phyloP scores from a whole-genome alignment of 2,797 vertebrate species.

The Pangasius mekongensis region DNA sequence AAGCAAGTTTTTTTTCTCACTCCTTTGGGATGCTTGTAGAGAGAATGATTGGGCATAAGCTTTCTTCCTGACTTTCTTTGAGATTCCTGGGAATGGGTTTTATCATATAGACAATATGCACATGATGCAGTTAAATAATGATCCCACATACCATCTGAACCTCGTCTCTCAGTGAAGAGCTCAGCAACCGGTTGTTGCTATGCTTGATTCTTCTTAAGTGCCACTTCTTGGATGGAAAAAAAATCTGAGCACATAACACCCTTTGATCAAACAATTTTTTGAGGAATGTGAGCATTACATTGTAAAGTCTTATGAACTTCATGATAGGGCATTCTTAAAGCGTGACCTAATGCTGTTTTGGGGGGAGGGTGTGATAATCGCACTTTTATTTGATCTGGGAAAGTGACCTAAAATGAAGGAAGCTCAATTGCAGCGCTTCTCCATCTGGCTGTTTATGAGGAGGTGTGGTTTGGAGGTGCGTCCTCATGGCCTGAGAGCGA shows the following conservation, averaged over 20 bases:
- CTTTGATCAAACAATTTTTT: slow-evolving; percentile 23
- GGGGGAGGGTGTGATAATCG: not conserved
- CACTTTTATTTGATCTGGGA: slow-evolving; percentile 40
- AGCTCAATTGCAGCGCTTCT: slow-evolving; percentile 16
- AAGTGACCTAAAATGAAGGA: slow-evolving; percentile 35
- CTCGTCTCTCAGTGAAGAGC: slow-evolving; percentile 22
- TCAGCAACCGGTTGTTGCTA: slow-evolving; percentile 32
- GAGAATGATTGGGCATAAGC: slow-evolving; percentile 52
- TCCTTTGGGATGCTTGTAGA: slow-evolving; percentile 50
- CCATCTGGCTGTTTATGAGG: slow-evolving; percentile 35
- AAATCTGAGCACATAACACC: slow-evolving; percentile 8
- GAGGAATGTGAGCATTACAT: slow-evolving; percentile 6
- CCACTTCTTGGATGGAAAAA: slow-evolving; percentile 13
- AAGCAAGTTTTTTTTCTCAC: slow-evolving; percentile 51
- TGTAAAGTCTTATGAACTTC: not conserved
- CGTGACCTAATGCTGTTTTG: slow-evolving; percentile 25
- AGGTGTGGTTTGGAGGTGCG: slow-evolving; percentile 32
- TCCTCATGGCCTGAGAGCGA: slow-evolving; percentile 11
- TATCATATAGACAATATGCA: slow-evolving; percentile 26
- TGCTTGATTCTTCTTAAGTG: slow-evolving; percentile 29
- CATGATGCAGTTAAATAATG: not conserved
- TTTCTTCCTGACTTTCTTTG: slow-evolving; percentile 25
- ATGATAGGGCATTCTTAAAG: slow-evolving; percentile 27
- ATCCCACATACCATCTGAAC: slow-evolving; percentile 17
- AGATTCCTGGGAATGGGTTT: slow-evolving; percentile 20